These are phyloP conservation scores for Odontocerum albicorne DNA, from an alignment of 2,888 invertebrate species.

Conservation along the genomic window DNA sequence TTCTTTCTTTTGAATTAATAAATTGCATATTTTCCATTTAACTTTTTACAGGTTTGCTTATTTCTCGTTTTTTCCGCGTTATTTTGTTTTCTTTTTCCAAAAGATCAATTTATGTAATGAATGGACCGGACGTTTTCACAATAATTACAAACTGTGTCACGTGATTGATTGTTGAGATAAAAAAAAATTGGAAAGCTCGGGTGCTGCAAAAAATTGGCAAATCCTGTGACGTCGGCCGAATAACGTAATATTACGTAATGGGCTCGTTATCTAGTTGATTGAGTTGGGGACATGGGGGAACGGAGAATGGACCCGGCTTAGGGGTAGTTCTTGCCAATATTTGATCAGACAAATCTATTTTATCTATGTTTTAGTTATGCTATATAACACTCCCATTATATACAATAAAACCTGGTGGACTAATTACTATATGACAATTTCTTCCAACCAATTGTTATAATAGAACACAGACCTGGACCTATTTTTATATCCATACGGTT, in stretches of 20 bases:
- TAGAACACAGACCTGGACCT: no score
- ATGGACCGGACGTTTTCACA: constrained; percentile 27
- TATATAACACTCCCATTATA: no score
- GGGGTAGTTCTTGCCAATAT: no score
- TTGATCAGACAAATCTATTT: no score
- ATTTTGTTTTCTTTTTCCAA: neutral
- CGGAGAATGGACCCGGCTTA: neutral
- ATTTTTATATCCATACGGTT: no score
- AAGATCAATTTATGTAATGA: constrained; percentile 28
- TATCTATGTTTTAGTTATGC: no score
- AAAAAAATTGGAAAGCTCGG: constrained; percentile 25
- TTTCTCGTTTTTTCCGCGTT: neutral
- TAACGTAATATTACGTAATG: constrained; percentile 35
- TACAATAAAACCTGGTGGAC: no score
- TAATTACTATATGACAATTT: no score
- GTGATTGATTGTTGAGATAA: constrained; percentile 33
- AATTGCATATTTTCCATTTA: no score
- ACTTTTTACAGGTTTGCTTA: no score
- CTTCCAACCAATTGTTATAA: no score
- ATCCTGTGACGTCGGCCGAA: constrained; percentile 33
- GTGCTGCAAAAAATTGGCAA: constrained; percentile 27
- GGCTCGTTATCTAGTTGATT: constrained; percentile 34
- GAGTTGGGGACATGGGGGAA: constrained; percentile 26
- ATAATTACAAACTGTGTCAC: constrained; percentile 35
- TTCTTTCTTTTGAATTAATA: no score